Conservation (phyloP, 1,140 invertebrate species). For the Drosophila albomicans region DNA sequence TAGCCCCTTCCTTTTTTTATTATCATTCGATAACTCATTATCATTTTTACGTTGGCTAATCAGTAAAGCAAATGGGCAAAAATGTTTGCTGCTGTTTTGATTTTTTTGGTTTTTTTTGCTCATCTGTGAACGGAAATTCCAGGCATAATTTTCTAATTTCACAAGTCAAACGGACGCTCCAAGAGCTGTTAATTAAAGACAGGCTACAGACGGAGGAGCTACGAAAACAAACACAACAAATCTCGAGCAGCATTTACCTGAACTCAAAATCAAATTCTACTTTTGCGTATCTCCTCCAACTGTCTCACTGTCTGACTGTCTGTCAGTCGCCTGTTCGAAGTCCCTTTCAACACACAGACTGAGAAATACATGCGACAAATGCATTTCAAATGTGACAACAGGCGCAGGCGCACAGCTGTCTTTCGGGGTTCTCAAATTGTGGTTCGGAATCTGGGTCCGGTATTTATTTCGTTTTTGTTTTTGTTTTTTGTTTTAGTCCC, state of each 20-base stretch:
- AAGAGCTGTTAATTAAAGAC: slow-evolving; percentile 76
- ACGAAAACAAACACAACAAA: slow-evolving; percentile 16
- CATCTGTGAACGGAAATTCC: slow-evolving; percentile 73
- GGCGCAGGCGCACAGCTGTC: slow-evolving; percentile 78
- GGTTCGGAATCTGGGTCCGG: slow-evolving; percentile 13
- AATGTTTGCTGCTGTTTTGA: slow-evolving; percentile 41
- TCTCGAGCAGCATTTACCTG: slow-evolving; percentile 39
- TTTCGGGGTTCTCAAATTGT: slow-evolving; percentile 26
- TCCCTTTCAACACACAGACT: slow-evolving; percentile 18
- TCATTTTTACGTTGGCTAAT: slow-evolving; percentile 52
- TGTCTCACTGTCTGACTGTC: slow-evolving; percentile 25
- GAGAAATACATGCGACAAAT: slow-evolving; percentile 23
- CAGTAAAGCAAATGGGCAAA: slow-evolving; percentile 56
- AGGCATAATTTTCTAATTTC: slow-evolving; percentile 81
- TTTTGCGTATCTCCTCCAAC: slow-evolving; percentile 31
- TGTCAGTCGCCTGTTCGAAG: slow-evolving; percentile 11
- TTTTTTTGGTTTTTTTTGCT: slow-evolving; percentile 22
- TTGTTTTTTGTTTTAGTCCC: not conserved
- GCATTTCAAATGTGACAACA: slow-evolving; percentile 58
- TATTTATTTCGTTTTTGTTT: not conserved
- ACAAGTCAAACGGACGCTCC: slow-evolving; percentile 53
- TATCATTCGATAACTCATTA: slow-evolving; percentile 45
- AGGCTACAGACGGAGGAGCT: too few species aligned
- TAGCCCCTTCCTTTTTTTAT: not conserved
- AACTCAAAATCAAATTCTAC: slow-evolving; percentile 39